These are phyloP conservation scores for Polyommatus icarus DNA, from an alignment of 2,888 invertebrate species.

Conservation along the genomic window DNA sequence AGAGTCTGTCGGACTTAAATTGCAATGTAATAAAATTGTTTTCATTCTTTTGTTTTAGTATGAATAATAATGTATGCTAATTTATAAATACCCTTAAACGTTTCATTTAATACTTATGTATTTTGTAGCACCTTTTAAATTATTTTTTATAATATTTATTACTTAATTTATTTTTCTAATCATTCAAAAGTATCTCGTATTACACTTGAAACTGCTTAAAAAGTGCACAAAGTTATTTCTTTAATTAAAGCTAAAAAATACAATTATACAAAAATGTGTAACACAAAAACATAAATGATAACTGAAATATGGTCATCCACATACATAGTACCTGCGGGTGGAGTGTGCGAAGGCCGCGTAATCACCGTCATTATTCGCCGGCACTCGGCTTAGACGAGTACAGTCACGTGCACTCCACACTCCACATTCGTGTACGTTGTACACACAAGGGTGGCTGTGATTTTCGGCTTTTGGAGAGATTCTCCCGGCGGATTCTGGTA, in stretches of 20 bases:
- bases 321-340: slow-evolving; percentile 32
- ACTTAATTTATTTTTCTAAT: no score
- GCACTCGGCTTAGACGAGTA: slow-evolving; percentile 39
- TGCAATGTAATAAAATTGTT: neutral
- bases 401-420: slow-evolving; percentile 3
- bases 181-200: no score
- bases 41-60: neutral
- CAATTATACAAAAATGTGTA: neutral
- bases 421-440: neutral
- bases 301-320: neutral
- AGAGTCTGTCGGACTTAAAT: neutral
- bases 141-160: no score
- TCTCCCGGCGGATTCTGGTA: neutral
- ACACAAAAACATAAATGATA: neutral
- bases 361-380: slow-evolving; percentile 57
- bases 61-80: slow-evolving; percentile 1
- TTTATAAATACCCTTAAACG: neutral
- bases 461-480: neutral
- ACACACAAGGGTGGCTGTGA: neutral
- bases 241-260: no score
- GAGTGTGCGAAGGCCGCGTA: slow-evolving; percentile 56
- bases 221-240: no score
- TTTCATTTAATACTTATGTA: neutral
- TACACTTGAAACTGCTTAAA: no score
- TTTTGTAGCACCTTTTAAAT: neutral